Evolutionary conservation across 2,888 invertebrate genomes (phyloP).

Genomic region (Troides helena): DNA sequence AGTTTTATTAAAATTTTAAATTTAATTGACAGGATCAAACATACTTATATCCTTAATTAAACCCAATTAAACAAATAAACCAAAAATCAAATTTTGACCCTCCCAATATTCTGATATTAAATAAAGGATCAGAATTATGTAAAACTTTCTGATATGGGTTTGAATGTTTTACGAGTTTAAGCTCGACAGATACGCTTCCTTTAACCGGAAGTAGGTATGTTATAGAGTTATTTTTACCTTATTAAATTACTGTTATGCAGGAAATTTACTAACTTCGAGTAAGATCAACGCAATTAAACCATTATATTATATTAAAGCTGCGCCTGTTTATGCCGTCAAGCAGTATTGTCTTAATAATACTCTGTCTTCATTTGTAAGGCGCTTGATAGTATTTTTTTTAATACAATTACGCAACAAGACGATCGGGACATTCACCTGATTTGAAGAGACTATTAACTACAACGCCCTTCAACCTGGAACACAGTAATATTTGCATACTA

Average conservation of each 20-base stretch:
- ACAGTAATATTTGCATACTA: too few relatives aligned
- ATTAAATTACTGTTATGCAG: background rate
- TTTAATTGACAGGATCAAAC: background rate
- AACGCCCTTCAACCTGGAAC: too few relatives aligned
- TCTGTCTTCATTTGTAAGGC: too few relatives aligned
- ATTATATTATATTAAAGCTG: too few relatives aligned
- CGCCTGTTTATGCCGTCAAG: too few relatives aligned
- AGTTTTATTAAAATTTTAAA: background rate
- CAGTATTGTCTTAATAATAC: too few relatives aligned
- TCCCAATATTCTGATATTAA: constrained; percentile 6
- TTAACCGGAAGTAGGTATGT: background rate
- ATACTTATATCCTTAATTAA: background rate
- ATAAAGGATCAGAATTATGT: constrained; percentile 19
- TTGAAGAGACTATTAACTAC: too few relatives aligned
- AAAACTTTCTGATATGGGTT: constrained; percentile 26
- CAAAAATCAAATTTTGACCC: background rate
- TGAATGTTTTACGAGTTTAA: constrained; percentile 10
- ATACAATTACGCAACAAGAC: too few relatives aligned
- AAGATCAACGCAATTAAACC: too few relatives aligned
- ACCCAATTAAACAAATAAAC: background rate
- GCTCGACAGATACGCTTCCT: background rate
- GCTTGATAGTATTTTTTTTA: too few relatives aligned
- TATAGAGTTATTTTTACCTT: background rate
- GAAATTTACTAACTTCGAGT: background rate
- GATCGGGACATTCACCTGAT: too few relatives aligned